Percentiles rank a stretch among this genome's conserved stretches.
These are phyloP conservation scores for Rhadina sibilatrix DNA, from an alignment of 2,113 vertebrate species.

Conservation along the genomic window DNA sequence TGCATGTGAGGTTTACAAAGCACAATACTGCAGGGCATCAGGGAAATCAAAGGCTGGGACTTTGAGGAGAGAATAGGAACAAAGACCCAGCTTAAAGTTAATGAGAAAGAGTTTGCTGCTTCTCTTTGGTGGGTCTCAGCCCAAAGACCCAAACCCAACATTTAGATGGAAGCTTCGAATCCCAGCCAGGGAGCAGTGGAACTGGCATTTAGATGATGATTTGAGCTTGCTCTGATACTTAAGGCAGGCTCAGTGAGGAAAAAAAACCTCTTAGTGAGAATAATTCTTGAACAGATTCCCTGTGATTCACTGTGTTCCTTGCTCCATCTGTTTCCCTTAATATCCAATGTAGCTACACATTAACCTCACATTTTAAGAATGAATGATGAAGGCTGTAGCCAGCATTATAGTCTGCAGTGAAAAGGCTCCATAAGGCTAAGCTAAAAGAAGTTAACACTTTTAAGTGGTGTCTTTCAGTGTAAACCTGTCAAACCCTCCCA, in stretches of 20 bases:
- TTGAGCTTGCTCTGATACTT: conserved; percentile 22
- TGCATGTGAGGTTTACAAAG: background rate
- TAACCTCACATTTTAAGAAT: conserved; percentile 62
- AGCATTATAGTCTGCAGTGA: background rate
- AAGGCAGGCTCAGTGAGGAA: background rate
- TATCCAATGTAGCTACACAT: conserved; percentile 10
- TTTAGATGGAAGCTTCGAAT: background rate
- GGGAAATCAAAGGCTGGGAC: background rate
- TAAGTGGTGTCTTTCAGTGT: background rate
- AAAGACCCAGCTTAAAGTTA: background rate
- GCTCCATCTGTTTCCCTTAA: conserved; percentile 59
- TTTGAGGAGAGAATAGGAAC: background rate
- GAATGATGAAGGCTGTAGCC: conserved; percentile 15
- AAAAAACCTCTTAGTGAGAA: conserved; percentile 23
- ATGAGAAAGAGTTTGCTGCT: background rate
- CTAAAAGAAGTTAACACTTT: conserved; percentile 28
- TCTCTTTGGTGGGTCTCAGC: background rate
- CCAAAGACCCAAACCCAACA: background rate
- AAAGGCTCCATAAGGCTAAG: conserved; percentile 34
- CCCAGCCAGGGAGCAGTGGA: background rate
- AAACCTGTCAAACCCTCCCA: conserved; percentile 1
- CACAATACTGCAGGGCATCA: background rate
- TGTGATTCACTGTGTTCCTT: conserved; percentile 54
- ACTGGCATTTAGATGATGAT: background rate
- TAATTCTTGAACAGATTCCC: conserved; percentile 53